phyloP scores from a whole-genome alignment of 2,113 vertebrate species.

The Indri indri region DNA sequence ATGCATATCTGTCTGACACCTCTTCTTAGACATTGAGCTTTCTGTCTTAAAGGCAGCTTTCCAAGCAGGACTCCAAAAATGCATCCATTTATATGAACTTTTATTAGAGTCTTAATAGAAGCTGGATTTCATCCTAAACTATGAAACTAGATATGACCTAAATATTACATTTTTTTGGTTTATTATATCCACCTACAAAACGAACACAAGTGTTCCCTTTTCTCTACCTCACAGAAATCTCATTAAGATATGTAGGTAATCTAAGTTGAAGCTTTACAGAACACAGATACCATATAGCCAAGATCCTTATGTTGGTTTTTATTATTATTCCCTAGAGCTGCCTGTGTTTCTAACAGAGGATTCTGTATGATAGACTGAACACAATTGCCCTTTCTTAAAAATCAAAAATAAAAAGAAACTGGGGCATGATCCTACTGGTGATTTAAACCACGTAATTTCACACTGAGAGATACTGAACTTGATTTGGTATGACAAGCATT shows the following conservation, averaged over 20 bases:
- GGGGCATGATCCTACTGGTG: background rate
- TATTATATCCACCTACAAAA: background rate
- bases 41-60: background rate
- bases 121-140: background rate
- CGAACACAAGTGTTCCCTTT: background rate
- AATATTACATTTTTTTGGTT: background rate
- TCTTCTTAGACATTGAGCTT: background rate
- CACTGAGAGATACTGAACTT: background rate
- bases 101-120: background rate
- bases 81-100: background rate
- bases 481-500: slow-evolving; percentile 13
- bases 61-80: background rate
- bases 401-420: background rate
- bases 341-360: background rate
- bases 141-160: background rate
- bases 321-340: background rate
- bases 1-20: background rate
- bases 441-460: slow-evolving; percentile 41
- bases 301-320: background rate
- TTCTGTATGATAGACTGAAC: background rate
- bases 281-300: background rate
- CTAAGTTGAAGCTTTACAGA: background rate
- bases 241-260: background rate
- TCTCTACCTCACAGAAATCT: background rate
- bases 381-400: background rate